Conservation (phyloP, 2,113 vertebrate species). For the Barbus barbus region DNA sequence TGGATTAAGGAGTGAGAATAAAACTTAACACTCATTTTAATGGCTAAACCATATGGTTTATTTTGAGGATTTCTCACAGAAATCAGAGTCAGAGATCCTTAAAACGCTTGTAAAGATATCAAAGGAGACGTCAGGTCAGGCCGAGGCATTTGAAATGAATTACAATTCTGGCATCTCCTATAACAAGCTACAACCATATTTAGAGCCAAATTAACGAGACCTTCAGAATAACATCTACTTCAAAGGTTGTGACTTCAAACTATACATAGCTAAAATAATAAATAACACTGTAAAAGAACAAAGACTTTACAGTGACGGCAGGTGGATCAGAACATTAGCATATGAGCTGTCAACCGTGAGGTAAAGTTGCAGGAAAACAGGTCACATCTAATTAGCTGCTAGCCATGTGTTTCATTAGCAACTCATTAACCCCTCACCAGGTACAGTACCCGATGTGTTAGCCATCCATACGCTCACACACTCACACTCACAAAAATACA, state of each 20-base stretch:
- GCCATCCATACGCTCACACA: background rate
- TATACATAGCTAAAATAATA: background rate
- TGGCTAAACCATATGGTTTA: conserved; percentile 6
- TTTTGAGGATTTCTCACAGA: conserved; percentile 8
- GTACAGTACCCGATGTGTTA: conserved; percentile 29
- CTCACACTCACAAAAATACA: background rate
- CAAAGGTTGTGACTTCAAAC: conserved; percentile 25
- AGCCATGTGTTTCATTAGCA: conserved; percentile 57
- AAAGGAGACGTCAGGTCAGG: conserved; percentile 22
- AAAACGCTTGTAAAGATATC: conserved; percentile 32
- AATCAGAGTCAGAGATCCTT: conserved; percentile 31
- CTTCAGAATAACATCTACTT: conserved; percentile 14
- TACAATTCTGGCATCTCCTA: background rate
- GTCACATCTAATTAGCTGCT: conserved; percentile 53
- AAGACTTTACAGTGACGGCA: conserved; percentile 1
- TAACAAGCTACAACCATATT: conserved; percentile 36
- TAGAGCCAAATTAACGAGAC: conserved; percentile 9
- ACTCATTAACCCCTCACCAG: conserved; percentile 55
- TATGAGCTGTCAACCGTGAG: conserved; percentile 21
- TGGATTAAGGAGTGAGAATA: background rate
- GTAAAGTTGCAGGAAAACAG: conserved; percentile 20
- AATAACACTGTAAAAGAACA: conserved; percentile 6
- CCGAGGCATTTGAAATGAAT: background rate
- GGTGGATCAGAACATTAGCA: conserved; percentile 38
- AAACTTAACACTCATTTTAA: background rate